Percentiles rank a stretch among this genome's conserved stretches.
phyloP scores from a whole-genome alignment of 1,140 invertebrate species.

The Plutomurus gul region DNA sequence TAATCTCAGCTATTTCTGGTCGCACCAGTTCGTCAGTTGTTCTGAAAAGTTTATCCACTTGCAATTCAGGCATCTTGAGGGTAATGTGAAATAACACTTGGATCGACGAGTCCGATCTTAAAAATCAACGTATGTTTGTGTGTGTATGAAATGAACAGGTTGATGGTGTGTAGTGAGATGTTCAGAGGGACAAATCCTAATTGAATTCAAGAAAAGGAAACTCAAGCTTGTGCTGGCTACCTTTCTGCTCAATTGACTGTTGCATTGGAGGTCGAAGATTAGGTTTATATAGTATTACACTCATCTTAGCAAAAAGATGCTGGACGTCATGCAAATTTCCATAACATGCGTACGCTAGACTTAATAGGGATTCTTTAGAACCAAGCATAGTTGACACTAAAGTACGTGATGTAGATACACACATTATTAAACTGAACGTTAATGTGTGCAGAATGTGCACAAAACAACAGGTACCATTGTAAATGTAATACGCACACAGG shows the following conservation, averaged over 20 bases:
- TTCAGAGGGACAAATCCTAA: not conserved
- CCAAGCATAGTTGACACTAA: no score
- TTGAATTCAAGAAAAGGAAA: not conserved
- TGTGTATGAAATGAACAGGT: no score
- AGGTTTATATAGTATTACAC: not conserved
- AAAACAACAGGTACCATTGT: no score
- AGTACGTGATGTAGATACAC: no score
- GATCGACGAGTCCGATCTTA: no score
- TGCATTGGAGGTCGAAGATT: not conserved
- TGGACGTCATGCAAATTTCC: not conserved
- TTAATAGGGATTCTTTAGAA: no score
- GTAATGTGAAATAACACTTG: not conserved
- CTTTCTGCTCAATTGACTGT: not conserved
- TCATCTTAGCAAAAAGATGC: not conserved
- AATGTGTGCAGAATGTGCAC: no score
- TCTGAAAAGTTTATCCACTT: slow-evolving; percentile 26
- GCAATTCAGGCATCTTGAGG: slow-evolving; percentile 33
- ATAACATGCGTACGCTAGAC: no score
- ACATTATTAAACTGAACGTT: no score
- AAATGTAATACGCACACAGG: no score
- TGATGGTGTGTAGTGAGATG: no score
- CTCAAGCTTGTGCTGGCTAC: not conserved
- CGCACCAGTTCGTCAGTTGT: slow-evolving; percentile 5
- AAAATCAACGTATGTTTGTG: not conserved
- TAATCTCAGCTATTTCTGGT: slow-evolving; percentile 41